Evolutionary conservation across 1,140 invertebrate genomes (phyloP).

Genomic region (Delia radicum): DNA sequence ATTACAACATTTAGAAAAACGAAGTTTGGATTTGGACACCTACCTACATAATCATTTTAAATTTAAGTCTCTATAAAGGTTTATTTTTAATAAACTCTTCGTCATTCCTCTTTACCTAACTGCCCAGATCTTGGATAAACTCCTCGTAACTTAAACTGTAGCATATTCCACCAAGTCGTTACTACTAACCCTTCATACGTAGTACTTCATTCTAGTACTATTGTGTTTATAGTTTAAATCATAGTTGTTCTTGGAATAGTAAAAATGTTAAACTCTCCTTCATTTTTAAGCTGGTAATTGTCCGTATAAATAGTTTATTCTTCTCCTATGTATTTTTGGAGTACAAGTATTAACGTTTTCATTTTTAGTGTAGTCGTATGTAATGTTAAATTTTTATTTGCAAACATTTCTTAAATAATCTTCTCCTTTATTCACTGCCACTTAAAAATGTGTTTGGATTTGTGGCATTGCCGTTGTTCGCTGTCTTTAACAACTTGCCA

Average conservation of each 20-base stretch:
- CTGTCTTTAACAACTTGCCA: neutral
- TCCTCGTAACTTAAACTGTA: too few relatives aligned
- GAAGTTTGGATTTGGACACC: too few relatives aligned
- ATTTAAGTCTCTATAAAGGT: too few relatives aligned
- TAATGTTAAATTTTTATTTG: neutral
- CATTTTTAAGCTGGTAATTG: neutral
- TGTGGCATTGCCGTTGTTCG: neutral
- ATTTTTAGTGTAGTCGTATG: neutral
- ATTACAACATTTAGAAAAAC: too few relatives aligned
- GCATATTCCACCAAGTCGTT: neutral
- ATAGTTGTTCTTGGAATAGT: neutral
- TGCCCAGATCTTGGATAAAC: neutral
- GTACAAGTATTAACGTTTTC: neutral
- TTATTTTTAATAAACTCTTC: too few relatives aligned
- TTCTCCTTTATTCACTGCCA: neutral
- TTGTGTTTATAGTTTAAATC: neutral
- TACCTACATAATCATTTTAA: too few relatives aligned
- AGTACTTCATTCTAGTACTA: neutral
- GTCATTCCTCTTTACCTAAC: neutral
- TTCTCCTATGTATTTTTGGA: neutral
- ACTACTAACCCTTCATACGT: too few relatives aligned
- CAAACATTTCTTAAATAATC: constrained; percentile 2
- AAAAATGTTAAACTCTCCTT: neutral
- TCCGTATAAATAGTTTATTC: neutral
- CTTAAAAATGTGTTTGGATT: neutral